Percentiles rank a stretch among this genome's conserved stretches.
Evolutionary conservation across 2,888 invertebrate genomes (phyloP).

Genomic region (Heliconius charithonia): DNA sequence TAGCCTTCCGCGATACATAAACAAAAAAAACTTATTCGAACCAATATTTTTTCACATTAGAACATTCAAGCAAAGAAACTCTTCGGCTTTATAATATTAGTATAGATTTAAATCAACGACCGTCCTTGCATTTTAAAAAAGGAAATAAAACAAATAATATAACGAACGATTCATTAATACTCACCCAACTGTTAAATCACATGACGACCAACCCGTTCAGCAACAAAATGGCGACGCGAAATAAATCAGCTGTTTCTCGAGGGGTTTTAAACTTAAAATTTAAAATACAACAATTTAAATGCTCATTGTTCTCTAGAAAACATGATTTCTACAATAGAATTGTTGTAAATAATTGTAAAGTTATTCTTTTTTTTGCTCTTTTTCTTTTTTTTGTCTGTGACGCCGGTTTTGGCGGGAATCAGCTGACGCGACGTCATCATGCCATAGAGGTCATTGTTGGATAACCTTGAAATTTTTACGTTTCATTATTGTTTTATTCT

Average conservation of each 20-base stretch:
- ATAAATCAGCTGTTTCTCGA: constrained; percentile 52
- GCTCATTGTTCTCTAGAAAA: constrained; percentile 44
- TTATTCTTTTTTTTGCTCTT: constrained; percentile 15
- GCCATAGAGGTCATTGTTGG: constrained; percentile 29
- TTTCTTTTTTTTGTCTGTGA: constrained; percentile 39
- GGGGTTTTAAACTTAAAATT: constrained; percentile 14
- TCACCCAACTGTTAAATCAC: constrained; percentile 33
- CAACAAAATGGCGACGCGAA: constrained; percentile 51
- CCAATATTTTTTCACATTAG: background rate
- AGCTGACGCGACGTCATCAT: constrained; percentile 52
- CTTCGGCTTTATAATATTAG: background rate
- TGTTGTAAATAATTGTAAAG: constrained; percentile 26
- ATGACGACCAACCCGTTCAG: constrained; percentile 49
- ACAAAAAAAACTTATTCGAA: background rate
- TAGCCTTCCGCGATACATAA: too few relatives aligned
- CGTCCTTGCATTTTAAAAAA: background rate
- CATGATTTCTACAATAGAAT: constrained; percentile 43
- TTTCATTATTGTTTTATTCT: background rate
- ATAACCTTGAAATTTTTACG: constrained; percentile 36
- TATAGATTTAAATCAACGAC: background rate
- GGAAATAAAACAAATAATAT: background rate
- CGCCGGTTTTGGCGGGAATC: constrained; percentile 57
- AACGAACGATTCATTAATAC: constrained; percentile 26
- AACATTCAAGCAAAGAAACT: background rate
- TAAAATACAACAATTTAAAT: constrained; percentile 26